phyloP scores from a whole-genome alignment of 1,140 invertebrate genomes.

The Drosophila insularis region DNA sequence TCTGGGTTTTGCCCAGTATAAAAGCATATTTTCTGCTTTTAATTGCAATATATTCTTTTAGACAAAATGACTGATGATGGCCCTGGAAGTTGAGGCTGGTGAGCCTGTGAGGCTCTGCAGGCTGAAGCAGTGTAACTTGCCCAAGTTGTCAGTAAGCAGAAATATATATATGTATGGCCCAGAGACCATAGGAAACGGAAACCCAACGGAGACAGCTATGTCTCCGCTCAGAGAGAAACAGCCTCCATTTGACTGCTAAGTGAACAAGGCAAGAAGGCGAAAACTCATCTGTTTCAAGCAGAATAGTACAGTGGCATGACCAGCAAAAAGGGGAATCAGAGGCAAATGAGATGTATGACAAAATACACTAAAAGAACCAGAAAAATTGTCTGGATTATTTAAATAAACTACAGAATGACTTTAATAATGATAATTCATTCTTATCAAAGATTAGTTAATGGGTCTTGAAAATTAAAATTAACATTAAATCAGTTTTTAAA shows the following conservation, averaged over 20 bases:
- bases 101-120: neutral
- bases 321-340: neutral
- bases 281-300: neutral
- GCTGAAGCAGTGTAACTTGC: constrained; percentile 7
- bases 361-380: neutral
- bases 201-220: constrained; percentile 70
- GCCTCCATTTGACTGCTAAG: constrained; percentile 74
- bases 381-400: neutral
- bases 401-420: too few relatives aligned
- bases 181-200: constrained; percentile 75
- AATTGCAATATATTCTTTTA: constrained; percentile 81
- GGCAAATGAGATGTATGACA: neutral
- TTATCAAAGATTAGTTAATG: too few relatives aligned
- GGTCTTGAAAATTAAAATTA: too few relatives aligned
- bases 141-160: constrained; percentile 40
- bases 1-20: constrained; percentile 54
- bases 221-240: constrained; percentile 44
- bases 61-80: constrained; percentile 81
- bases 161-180: constrained; percentile 69
- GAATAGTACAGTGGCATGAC: constrained; percentile 1
- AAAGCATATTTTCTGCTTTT: constrained; percentile 80
- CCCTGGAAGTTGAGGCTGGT: constrained; percentile 11
- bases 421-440: too few relatives aligned
- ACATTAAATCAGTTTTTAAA: too few relatives aligned
- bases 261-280: constrained; percentile 57